Evolutionary conservation across 2,888 invertebrate genomes (phyloP), one percentile per base, ranked within the genome.

Genomic region (Hetaerina titia): DNA sequence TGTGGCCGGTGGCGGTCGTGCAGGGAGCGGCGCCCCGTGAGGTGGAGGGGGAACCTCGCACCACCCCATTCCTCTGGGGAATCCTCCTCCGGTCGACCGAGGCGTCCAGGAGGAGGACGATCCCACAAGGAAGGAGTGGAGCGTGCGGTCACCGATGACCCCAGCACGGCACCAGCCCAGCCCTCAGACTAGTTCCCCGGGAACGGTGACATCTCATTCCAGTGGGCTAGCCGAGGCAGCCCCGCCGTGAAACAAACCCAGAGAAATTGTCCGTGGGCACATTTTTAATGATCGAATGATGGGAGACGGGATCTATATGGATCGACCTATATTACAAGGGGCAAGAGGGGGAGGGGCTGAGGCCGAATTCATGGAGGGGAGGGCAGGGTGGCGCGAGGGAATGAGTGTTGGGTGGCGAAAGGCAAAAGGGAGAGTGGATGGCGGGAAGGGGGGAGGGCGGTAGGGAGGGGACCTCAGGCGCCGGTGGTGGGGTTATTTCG

Each of bases 271-370:
- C 11, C 81, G 81, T 4, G 13, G 81, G 81, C 81, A 81, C 81
- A 31, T 81, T 81, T 81, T 25, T 81, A 81, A 81, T 81, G 81
- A 81, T 31, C 81, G 81, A 81, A 31, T 81, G 81, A 81, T 8
- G n/a, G 22, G 25, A 2, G 92, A 60, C 56, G 64, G 69, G 92
- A 57, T 64, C 45, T 56, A 69, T 74, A 92, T 92, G 92, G 92
- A 92, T 92, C 92, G 92, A 92, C 92, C 92, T 92, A 92, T 69
- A 92, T 92, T 74, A n/a, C 92, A 56, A 60, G 81, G 69, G 56
- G 69, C 89, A 5, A 17, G 13, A 15, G 60, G 60, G 60, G 60
- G 60, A 60, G 69, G 19, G 69, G 69, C 15, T 1, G 69, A 69
- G 69, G 56, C 69, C 69, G 92, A 92, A 92, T 92, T 92, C 57